Conservation (phyloP, 2,113 vertebrate species). For the Leptobrachium ailaonicum region DNA sequence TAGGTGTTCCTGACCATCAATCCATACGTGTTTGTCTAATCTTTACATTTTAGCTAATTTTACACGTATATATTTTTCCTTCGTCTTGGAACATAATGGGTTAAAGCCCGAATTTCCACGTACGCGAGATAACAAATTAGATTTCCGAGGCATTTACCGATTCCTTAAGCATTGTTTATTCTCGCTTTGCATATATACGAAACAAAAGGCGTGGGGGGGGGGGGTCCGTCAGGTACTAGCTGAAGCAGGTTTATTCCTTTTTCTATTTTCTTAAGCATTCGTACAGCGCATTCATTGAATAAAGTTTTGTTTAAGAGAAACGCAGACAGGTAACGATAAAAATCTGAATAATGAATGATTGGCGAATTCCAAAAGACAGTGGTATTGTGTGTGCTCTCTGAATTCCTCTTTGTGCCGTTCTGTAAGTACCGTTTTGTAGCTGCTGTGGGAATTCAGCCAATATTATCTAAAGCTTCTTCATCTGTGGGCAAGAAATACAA, state of each 20-base stretch:
- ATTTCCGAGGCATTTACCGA: too few species aligned
- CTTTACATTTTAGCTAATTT: too few species aligned
- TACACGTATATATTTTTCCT: too few species aligned
- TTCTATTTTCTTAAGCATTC: background rate
- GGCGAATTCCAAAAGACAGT: slow-evolving; percentile 31
- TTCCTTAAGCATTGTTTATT: too few species aligned
- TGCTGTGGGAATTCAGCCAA: background rate
- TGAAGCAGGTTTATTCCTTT: background rate
- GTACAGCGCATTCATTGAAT: slow-evolving; percentile 7
- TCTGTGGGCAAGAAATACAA: slow-evolving; percentile 36
- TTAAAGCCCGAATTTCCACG: too few species aligned
- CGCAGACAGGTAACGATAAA: slow-evolving; percentile 42
- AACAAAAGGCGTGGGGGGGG: background rate
- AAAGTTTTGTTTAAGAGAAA: slow-evolving; percentile 42
- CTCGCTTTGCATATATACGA: background rate
- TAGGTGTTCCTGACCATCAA: too few species aligned
- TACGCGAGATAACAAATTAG: too few species aligned
- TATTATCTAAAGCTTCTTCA: slow-evolving; percentile 32
- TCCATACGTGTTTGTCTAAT: too few species aligned
- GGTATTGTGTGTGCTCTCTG: background rate
- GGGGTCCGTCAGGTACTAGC: background rate
- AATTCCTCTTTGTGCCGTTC: slow-evolving; percentile 6
- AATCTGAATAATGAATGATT: slow-evolving; percentile 39
- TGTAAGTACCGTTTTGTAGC: slow-evolving; percentile 39
- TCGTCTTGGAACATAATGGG: too few species aligned